These are phyloP conservation scores for Harpalus rufipes DNA, from an alignment of 2,888 invertebrate genomes.

Conservation along the genomic window DNA sequence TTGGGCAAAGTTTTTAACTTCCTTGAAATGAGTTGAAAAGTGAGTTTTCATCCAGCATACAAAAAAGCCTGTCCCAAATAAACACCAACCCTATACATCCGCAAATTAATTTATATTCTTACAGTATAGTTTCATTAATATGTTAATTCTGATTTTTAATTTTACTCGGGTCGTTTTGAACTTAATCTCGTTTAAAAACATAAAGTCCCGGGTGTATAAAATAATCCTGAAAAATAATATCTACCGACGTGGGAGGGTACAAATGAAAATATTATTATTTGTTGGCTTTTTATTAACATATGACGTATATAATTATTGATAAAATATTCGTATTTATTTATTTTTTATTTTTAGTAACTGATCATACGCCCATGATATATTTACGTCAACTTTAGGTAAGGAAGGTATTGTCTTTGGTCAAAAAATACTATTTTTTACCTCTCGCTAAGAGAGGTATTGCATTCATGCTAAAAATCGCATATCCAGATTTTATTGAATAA, in stretches of 20 bases:
- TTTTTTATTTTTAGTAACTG: no score
- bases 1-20: constrained; percentile 13
- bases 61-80: constrained; percentile 18
- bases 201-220: background rate
- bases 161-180: background rate
- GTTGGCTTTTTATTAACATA: no score
- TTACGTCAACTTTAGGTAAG: no score
- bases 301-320: no score
- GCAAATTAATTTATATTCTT: constrained; percentile 38
- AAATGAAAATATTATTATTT: background rate
- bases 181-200: background rate
- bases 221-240: background rate
- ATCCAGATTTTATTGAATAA: no score
- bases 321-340: no score
- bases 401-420: no score
- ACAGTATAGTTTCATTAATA: constrained; percentile 43
- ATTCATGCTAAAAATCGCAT: no score
- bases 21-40: constrained; percentile 15
- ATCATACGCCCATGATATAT: no score
- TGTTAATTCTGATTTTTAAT: constrained; percentile 18
- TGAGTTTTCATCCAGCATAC: constrained; percentile 14
- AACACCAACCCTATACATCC: constrained; percentile 1
- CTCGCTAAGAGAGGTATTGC: no score
- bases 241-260: background rate
- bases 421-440: no score